Conservation (phyloP, 2,113 vertebrate species). For the Podilymbus podiceps region DNA sequence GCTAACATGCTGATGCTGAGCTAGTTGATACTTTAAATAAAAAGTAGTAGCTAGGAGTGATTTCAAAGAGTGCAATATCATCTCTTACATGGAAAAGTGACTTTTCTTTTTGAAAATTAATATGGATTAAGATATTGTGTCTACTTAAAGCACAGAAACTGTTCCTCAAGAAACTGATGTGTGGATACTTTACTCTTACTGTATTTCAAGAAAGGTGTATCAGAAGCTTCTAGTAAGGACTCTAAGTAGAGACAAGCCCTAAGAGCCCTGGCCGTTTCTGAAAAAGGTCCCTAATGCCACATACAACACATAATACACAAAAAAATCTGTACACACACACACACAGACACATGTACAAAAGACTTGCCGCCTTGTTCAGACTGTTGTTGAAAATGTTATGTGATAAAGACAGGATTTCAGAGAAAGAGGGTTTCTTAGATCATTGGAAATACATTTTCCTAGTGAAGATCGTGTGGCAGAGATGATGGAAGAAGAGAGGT, state of each 20-base stretch:
- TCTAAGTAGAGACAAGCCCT: neutral
- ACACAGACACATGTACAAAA: rapidly evolving
- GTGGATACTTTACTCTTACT: neutral
- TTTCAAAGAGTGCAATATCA: neutral
- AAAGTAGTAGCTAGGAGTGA: neutral
- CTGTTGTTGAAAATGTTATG: neutral
- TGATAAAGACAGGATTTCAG: neutral
- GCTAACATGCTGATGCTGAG: neutral
- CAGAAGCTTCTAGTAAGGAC: neutral
- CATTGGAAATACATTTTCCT: neutral
- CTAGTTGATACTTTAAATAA: neutral
- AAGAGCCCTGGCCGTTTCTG: neutral
- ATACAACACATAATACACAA: neutral
- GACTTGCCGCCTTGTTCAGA: neutral
- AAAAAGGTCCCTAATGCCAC: neutral
- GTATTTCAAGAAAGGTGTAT: neutral
- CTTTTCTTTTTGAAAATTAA: neutral
- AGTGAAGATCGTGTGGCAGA: neutral
- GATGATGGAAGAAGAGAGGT: neutral
- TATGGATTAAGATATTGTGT: neutral
- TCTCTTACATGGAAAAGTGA: neutral
- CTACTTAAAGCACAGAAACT: neutral
- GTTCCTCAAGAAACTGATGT: neutral
- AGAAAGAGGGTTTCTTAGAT: neutral
- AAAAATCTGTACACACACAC: neutral